Base-by-base conservation (phyloP, 2,113 vertebrate species). In the Nothocercus nigrocapillus region DNA sequence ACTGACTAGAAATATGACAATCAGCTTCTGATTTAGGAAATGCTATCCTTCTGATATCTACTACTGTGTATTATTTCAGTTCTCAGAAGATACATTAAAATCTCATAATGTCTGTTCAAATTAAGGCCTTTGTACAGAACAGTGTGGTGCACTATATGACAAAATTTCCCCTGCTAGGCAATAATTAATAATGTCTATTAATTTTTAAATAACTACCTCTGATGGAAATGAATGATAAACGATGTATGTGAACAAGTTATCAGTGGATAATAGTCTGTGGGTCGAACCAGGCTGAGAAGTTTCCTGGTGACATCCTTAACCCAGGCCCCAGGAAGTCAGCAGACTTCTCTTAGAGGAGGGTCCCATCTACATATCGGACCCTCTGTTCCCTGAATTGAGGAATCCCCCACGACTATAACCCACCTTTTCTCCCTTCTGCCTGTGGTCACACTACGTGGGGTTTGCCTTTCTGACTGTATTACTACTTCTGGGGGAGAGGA, bases 181-280 rank as follows among this genome's bases (percentile, higher is more conserved):
- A 54, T 87, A 93, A 82, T 91, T 84, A 54, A 88, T 82, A 69
- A 80, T 91, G 76, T 30, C 68, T 69, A 77, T 81, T 70, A 7
- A 83, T 61, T 89, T 88, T 88, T 74, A 97, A 96, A 90, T 74
- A 79, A 63, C 62, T 85, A 24, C 34, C 45, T 90, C 40, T 93
- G 59, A 97, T 93, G 82, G 83, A 96, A 92, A 66, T 79, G 49
- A 93, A 13, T 91, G 22, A 44, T 90, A 94, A 82, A 85, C 45
- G 78, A 89, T 91, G 85, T 92, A 91, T 84, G 30, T 68, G 61
- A 95, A 85, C 32, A 85, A 45, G 49, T 49, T 49, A 49, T 49
- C 49, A 49, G 19, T 49, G 49, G 49, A 49, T 49, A 22, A 49
- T 12, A 49, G 49, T 49, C 49, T 49, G 49, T 49, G 21, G 21